phyloP scores from a whole-genome alignment of 2,113 vertebrate species.

The Eurypyga helias region DNA sequence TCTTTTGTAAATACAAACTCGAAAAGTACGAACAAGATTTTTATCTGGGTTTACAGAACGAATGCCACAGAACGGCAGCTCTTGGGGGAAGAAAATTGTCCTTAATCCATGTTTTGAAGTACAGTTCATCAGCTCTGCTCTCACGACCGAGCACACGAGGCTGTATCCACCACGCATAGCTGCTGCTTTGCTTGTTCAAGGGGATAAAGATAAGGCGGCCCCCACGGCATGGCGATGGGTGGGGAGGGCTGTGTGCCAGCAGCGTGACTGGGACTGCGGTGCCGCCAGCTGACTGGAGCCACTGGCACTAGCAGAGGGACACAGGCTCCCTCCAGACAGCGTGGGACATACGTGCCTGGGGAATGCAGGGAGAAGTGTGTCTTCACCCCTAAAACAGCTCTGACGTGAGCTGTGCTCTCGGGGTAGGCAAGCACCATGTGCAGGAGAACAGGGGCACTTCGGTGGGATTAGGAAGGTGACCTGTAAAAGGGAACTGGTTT shows the following conservation, averaged over 20 bases:
- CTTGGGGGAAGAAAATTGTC: background rate
- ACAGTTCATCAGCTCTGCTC: background rate
- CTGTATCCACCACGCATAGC: background rate
- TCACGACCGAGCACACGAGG: accelerated
- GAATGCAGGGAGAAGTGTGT: background rate
- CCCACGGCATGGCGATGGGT: accelerated
- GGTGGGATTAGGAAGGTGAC: background rate
- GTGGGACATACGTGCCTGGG: background rate
- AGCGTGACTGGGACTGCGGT: accelerated
- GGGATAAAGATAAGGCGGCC: background rate
- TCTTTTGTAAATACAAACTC: background rate
- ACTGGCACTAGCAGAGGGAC: accelerated
- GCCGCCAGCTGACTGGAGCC: background rate
- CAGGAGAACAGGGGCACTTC: background rate
- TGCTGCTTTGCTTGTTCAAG: background rate
- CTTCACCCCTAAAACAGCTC: background rate
- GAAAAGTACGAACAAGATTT: background rate
- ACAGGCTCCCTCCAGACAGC: background rate
- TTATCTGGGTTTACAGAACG: constrained; percentile 19
- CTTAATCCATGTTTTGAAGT: background rate
- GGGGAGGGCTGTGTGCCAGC: background rate
- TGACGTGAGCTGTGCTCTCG: background rate
- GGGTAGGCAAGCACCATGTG: background rate
- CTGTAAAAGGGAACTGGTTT: background rate
- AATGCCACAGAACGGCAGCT: background rate